Base-by-base conservation (phyloP, 2,113 vertebrate species). In the Amphiprion percula region DNA sequence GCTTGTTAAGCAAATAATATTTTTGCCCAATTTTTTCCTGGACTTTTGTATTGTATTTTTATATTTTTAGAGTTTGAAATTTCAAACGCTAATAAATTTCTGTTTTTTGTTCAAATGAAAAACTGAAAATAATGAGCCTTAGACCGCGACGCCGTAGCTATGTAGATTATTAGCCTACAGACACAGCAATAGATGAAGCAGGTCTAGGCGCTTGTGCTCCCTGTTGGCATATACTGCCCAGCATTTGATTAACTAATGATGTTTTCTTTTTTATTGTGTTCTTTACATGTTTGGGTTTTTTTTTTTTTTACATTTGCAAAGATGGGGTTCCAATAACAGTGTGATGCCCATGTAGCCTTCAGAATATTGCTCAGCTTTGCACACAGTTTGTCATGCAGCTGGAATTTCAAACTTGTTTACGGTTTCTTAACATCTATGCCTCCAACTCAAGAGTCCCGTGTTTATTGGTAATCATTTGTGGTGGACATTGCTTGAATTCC, bases 401-500 rank as follows among this genome's bases (percentile, higher is more conserved):
- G 62, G 62, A 68, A 67, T 83, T 60, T 77, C 19, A 30, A 60
- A 47, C 69, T 70, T 10, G 68, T 79, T 79, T 76, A 41, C 76
- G 46, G 26, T 83, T 81, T 69, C 52, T 63, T 58, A 67, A 74
- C 71, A 80, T 71, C 70, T 62, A 62, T 82, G 86, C 83, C 83
- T 88, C 80, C 76, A 65, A 68, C 77, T 87, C 80, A 55, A 21
- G 74, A 64, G 72, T 77, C 67, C 62, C 74, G 63, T 88, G 77
- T 91, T 88, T 56, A 80, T 77, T 79, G 70, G 83, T 90, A 52
- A 83, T 88, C 89, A 87, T 93, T 87, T 78, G 91, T 95, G 90
- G 91, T 93, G 91, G 74, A 93, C 88, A 89, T 94, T 93, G 92
- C 88, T 94, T 93, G 91, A 94, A 94, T 93, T 94, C 91, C 92